Percentiles rank a stretch among this genome's conserved stretches.
Evolutionary conservation across 2,797 vertebrate species (phyloP).

Genomic region (Crocidura indochinensis): DNA sequence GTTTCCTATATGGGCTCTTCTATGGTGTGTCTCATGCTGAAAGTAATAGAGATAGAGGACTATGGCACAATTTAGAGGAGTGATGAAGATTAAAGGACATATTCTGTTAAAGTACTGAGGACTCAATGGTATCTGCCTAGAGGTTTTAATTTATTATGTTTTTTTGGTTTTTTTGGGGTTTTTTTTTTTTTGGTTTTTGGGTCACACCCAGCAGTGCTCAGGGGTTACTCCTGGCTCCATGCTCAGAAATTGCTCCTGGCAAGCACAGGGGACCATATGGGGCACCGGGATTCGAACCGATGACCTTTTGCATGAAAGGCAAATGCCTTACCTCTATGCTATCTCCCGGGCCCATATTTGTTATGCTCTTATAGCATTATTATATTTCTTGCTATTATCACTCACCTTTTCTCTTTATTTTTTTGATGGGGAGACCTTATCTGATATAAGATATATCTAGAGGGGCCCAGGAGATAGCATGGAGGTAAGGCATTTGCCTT

Average conservation of each 20-base stretch:
- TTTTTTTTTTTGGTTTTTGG: too few species aligned
- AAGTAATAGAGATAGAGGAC: neutral
- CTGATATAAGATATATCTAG: neutral
- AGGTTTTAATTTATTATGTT: neutral
- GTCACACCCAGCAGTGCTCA: too few species aligned
- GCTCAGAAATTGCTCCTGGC: too few species aligned
- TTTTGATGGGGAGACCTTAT: conserved; percentile 31
- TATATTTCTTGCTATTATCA: neutral
- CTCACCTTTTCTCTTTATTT: neutral
- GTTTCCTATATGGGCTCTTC: neutral
- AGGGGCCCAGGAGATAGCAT: too few species aligned
- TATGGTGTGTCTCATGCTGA: neutral
- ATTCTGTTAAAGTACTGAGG: neutral
- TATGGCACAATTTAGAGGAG: neutral
- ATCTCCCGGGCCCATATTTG: too few species aligned
- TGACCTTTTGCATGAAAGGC: too few species aligned
- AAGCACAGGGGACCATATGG: too few species aligned
- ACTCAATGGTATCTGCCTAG: neutral
- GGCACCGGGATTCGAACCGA: too few species aligned
- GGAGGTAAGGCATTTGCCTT: too few species aligned
- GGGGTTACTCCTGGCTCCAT: too few species aligned
- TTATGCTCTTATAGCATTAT: neutral
- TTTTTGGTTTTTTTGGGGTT: too few species aligned
- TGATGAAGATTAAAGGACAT: neutral
- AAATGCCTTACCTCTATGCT: too few species aligned